Evolutionary conservation across 2,797 vertebrate species (phyloP), one percentile per base, ranked within the genome.

Genomic region (Chrosomus eos): DNA sequence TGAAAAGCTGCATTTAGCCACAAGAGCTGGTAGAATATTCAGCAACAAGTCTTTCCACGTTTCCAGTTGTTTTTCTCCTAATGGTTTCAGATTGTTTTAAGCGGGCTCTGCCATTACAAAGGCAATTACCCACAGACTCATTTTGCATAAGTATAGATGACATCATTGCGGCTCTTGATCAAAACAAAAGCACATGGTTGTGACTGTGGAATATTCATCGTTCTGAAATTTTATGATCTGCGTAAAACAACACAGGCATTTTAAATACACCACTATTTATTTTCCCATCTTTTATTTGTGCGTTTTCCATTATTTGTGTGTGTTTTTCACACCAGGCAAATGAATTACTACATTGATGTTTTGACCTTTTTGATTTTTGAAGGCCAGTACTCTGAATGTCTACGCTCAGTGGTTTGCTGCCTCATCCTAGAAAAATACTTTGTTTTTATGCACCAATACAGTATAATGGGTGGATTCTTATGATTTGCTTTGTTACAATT

Each of bases 401-500:
- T 66, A 13, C 19, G 6, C 40, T 79, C 83, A 16, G 64, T 71
- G 73, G 86, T 84, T 87, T 78, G 40, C 75, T 21, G 16, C 51
- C 26, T 58, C 11, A 6, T 75, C 51, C 62, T 62, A 33, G 43
- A 31, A 70, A 72, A 81, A 64, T 26, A 72, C 45, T 48, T 82
- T 11, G 67, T 82, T 89, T 89, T 84, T 75, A 87, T 81, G 72
- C 67, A 28, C 45, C 87, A 48, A 80, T 68, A 79, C 87, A 48
- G 76, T 68, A 79, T 80, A 85, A 80, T 66, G 53, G 81, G 48
- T 77, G 43, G 82, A 76, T 83, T 48, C 72, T 84, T 66, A 84
- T 81, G 81, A 80, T 80, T 87, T 88, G 80, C 79, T 89, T 77
- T 90, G 83, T 31, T 80, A 86, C 53, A 68, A 79, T 84, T 74